These are phyloP conservation scores for Heliconius himera DNA, from an alignment of 1,140 invertebrate species.

Conservation along the genomic window DNA sequence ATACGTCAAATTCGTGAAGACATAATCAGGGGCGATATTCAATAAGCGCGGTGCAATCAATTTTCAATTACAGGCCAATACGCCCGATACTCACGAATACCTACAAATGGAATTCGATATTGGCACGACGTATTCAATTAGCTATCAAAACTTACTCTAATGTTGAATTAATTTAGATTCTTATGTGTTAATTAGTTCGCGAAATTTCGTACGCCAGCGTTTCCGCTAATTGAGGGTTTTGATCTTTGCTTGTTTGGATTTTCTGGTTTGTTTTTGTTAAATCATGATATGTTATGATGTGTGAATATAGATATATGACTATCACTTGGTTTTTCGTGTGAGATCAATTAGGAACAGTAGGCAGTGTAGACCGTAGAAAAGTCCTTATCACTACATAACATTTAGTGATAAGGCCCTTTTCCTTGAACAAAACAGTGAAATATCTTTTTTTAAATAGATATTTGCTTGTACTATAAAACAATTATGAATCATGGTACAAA, in stretches of 20 bases:
- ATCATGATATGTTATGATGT: not conserved
- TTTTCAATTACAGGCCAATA: conserved; percentile 42
- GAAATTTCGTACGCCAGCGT: conserved; percentile 6
- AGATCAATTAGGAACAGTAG: too few relatives aligned
- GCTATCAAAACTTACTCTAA: conserved; percentile 40
- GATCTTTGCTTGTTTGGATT: not conserved
- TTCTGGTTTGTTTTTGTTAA: not conserved
- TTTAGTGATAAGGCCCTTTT: too few relatives aligned
- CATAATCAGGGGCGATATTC: conserved; percentile 34
- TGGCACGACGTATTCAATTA: conserved; percentile 35
- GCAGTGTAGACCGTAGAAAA: too few relatives aligned
- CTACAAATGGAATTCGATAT: conserved; percentile 34
- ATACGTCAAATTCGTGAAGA: conserved; percentile 23
- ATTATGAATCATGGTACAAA: too few relatives aligned
- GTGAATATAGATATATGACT: not conserved
- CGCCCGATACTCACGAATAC: conserved; percentile 20
- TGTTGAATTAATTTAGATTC: conserved; percentile 36
- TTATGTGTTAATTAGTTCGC: conserved; percentile 28
- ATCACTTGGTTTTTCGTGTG: too few relatives aligned
- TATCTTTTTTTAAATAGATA: too few relatives aligned
- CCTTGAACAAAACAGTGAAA: too few relatives aligned
- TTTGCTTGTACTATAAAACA: too few relatives aligned
- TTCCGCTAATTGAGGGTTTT: not conserved
- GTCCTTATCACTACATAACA: too few relatives aligned
- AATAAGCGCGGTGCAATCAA: conserved; percentile 41